Evolutionary conservation across 1,140 invertebrate genomes (phyloP).

Genomic region (Drosophila equinoxialis): DNA sequence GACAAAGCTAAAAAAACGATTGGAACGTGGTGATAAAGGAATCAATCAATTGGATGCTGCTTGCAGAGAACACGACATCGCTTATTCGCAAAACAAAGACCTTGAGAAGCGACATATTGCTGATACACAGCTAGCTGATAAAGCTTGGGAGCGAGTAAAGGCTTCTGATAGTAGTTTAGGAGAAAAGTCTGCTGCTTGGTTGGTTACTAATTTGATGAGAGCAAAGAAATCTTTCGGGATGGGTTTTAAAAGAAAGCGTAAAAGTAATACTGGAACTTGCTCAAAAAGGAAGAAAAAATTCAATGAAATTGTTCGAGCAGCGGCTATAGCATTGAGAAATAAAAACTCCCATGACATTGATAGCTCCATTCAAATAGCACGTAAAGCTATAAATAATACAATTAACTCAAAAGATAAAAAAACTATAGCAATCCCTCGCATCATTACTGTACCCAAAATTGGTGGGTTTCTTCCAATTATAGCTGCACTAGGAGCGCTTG

Average conservation of each 20-base stretch:
- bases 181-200: no score
- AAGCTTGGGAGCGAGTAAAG: conserved; percentile 78
- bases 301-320: background rate
- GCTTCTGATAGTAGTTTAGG: conserved; percentile 18
- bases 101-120: conserved; percentile 69
- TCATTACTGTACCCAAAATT: background rate
- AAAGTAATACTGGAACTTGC: no score
- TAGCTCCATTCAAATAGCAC: background rate
- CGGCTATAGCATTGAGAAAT: background rate
- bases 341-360: background rate
- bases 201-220: no score
- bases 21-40: conserved; percentile 59
- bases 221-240: no score
- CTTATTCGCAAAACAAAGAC: conserved; percentile 78
- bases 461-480: background rate
- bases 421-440: background rate
- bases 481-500: background rate
- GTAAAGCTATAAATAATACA: background rate
- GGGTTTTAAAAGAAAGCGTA: no score
- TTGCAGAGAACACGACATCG: conserved; percentile 73
- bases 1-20: conserved; percentile 80
- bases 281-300: background rate
- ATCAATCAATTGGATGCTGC: conserved; percentile 72
- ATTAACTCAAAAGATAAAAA: conserved; percentile 1
- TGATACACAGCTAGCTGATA: conserved; percentile 69